A percentile compares a stretch with the other conserved stretches of the same genome.
These are phyloP conservation scores for Tillus elongatus DNA, from an alignment of 2,888 invertebrate species.

Conservation along the genomic window DNA sequence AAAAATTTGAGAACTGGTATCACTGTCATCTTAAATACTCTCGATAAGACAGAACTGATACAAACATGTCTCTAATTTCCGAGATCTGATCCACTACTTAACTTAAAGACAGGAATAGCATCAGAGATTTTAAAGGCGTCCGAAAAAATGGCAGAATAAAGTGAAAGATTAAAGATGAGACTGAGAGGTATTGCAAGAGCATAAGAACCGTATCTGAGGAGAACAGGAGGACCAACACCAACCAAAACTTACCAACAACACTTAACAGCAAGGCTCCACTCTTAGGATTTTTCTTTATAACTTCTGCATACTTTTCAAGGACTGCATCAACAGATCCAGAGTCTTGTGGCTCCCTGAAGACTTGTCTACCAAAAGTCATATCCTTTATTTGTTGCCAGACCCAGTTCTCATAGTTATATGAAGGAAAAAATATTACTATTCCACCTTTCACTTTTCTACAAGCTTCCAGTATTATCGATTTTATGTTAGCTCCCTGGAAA, in stretches of 20 bases:
- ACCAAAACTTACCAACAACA: constrained; percentile 77
- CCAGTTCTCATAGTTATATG: constrained; percentile 79
- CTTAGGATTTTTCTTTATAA: constrained; percentile 41
- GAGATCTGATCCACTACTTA: no score
- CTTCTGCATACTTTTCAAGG: constrained; percentile 55
- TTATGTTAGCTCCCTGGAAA: constrained; percentile 30
- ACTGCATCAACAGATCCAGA: constrained; percentile 65
- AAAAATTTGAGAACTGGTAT: no score
- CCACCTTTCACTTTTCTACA: constrained; percentile 80
- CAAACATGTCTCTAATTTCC: no score
- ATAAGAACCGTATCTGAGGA: no score
- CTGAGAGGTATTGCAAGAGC: no score
- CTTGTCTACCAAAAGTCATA: constrained; percentile 46
- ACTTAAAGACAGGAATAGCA: no score
- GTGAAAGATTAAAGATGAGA: no score
- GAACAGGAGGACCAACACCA: no score
- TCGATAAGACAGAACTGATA: no score
- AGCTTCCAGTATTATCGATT: constrained; percentile 57
- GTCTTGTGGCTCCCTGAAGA: constrained; percentile 71
- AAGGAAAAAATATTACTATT: constrained; percentile 87
- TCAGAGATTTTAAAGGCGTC: no score
- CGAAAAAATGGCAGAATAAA: no score
- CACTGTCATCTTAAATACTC: no score
- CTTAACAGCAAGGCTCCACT: constrained; percentile 80
- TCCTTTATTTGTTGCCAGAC: constrained; percentile 54